Percentiles rank a stretch among this genome's conserved stretches.
Conservation (phyloP, 2,113 vertebrate species). For the Petrocephalus zakoni region DNA sequence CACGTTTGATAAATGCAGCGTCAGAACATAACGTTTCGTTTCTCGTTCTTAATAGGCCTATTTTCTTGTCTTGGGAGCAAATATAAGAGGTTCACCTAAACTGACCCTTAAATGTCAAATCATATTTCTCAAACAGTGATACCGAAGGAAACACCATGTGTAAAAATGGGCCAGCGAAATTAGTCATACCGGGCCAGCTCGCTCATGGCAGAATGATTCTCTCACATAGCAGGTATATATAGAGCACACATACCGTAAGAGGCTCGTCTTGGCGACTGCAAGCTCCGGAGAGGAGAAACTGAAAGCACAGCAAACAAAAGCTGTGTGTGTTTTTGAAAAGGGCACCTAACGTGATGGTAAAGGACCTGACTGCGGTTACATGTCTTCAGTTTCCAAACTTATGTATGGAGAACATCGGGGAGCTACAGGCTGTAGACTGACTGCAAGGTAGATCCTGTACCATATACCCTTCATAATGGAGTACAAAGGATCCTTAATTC, state of each 20-base stretch:
- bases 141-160: neutral
- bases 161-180: conserved; percentile 12
- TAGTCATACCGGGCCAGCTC: neutral
- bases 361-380: neutral
- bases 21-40: neutral
- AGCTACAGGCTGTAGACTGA: neutral
- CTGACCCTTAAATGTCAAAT: conserved; percentile 18
- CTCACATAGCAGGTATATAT: neutral
- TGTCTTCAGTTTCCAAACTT: neutral
- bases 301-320: neutral
- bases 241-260: conserved; percentile 21
- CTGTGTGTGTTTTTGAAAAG: neutral
- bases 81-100: conserved; percentile 10
- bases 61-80: neutral
- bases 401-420: neutral
- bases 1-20: neutral
- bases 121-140: conserved; percentile 8
- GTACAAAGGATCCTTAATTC: neutral
- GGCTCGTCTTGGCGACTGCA: neutral
- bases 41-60: neutral
- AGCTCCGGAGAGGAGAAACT: neutral
- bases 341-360: neutral
- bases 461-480: neutral
- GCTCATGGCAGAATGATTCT: neutral
- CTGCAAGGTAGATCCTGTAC: neutral